Conservation (phyloP, 2,888 invertebrate species). For the Elysia crispata region DNA sequence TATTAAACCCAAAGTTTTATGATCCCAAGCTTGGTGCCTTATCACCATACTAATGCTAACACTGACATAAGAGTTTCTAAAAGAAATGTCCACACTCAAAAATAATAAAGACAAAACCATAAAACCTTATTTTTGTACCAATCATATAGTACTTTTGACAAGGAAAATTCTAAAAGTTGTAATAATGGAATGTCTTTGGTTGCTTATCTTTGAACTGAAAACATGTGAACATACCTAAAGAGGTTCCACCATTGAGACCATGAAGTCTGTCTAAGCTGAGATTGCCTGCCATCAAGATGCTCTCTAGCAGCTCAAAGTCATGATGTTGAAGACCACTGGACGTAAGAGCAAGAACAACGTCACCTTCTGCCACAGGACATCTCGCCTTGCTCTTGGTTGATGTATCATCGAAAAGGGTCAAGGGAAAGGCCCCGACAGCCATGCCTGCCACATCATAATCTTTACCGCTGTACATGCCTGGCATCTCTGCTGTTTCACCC, state of each 20-base stretch:
- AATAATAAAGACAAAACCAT: no score
- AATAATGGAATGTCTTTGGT: no score
- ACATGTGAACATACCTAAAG: conserved; percentile 11
- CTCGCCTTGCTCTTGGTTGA: conserved; percentile 97
- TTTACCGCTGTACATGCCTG: conserved; percentile 90
- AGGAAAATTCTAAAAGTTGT: no score
- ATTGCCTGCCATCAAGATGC: conserved; percentile 3
- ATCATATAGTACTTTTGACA: no score
- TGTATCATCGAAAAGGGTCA: conserved; percentile 82
- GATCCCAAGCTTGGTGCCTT: no score
- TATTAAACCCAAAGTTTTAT: no score
- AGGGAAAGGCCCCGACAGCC: conserved; percentile 94
- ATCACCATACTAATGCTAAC: no score
- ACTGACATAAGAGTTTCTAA: no score
- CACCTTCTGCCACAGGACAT: conserved; percentile 97
- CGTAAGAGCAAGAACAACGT: conserved; percentile 89
- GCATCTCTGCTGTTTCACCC: conserved; percentile 92
- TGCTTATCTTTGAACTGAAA: background rate
- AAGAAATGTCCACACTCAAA: no score
- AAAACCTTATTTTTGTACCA: no score
- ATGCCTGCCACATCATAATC: conserved; percentile 98
- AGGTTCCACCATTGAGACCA: conserved; percentile 33
- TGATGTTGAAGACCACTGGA: conserved; percentile 89
- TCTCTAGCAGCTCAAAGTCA: conserved; percentile 41
- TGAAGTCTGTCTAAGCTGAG: conserved; percentile 30